Conservation (phyloP, 2,888 invertebrate genomes). For the Galerucella calmariensis region DNA sequence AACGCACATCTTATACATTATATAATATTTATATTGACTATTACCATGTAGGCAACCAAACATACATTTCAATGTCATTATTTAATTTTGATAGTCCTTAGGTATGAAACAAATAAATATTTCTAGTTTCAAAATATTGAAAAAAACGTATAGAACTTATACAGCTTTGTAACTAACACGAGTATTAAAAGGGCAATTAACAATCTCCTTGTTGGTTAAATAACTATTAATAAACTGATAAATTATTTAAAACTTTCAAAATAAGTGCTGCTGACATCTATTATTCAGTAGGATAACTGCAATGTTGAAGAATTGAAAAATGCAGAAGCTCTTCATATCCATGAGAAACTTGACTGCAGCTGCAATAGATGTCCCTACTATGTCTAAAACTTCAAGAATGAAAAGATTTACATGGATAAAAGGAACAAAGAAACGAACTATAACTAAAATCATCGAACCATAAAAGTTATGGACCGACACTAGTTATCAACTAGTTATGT, state of each 20-base stretch:
- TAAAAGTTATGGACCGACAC: constrained; percentile 5
- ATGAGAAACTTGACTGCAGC: not conserved
- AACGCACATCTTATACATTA: too few species aligned
- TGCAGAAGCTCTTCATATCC: not conserved
- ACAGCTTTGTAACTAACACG: too few species aligned
- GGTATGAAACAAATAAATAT: too few species aligned
- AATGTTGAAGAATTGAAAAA: not conserved
- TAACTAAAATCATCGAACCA: constrained; percentile 1
- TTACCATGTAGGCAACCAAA: too few species aligned
- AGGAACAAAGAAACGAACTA: not conserved
- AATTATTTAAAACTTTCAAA: not conserved
- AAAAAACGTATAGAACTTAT: too few species aligned
- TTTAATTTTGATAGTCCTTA: too few species aligned
- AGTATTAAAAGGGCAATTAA: too few species aligned
- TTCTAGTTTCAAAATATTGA: too few species aligned
- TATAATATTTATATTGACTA: too few species aligned
- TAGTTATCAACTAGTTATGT: not conserved
- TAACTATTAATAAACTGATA: too few species aligned
- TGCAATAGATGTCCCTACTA: not conserved
- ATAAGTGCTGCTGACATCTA: not conserved
- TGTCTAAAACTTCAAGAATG: not conserved
- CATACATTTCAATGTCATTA: too few species aligned
- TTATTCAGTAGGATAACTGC: not conserved
- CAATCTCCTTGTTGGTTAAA: too few species aligned
- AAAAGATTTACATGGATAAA: not conserved